Percentiles rank a stretch among this genome's conserved stretches.
Conservation (phyloP, 2,113 vertebrate species). For the Rhombomys opimus region DNA sequence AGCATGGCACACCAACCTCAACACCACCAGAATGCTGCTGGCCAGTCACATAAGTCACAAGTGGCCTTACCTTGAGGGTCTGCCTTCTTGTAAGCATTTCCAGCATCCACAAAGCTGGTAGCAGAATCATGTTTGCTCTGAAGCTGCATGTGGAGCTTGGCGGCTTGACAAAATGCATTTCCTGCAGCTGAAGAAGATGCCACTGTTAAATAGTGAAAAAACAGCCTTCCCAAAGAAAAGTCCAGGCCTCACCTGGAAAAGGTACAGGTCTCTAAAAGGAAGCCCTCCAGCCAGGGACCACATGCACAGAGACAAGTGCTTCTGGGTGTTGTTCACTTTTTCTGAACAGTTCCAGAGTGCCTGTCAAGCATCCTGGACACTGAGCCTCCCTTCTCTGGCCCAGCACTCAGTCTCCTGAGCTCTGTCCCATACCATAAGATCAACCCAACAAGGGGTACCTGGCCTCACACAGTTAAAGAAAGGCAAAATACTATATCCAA, state of each 20-base stretch:
- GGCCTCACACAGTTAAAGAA: not conserved
- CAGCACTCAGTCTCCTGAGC: not conserved
- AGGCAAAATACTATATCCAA: not conserved
- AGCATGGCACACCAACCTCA: not conserved
- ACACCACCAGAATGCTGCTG: not conserved
- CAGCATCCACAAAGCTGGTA: slow-evolving; percentile 97
- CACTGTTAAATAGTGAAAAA: slow-evolving; percentile 5
- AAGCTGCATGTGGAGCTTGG: slow-evolving; percentile 97
- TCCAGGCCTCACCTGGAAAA: not conserved
- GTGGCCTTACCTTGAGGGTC: slow-evolving; percentile 94
- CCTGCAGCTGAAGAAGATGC: slow-evolving; percentile 90
- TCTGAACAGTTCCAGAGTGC: not conserved
- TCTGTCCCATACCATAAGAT: not conserved
- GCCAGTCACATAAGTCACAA: not conserved
- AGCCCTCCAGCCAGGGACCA: not conserved
- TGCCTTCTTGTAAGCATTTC: slow-evolving; percentile 97
- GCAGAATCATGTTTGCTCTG: slow-evolving; percentile 98
- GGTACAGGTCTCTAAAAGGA: not conserved
- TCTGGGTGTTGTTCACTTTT: not conserved
- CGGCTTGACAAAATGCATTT: slow-evolving; percentile 96
- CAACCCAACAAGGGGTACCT: not conserved
- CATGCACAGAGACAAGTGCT: not conserved
- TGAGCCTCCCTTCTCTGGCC: not conserved
- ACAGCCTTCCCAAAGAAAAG: accelerated
- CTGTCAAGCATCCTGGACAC: not conserved